Evolutionary conservation across 2,113 vertebrate species (phyloP), one percentile per base, ranked within the genome.

Genomic region (Machaerirhynchus nigripectus): DNA sequence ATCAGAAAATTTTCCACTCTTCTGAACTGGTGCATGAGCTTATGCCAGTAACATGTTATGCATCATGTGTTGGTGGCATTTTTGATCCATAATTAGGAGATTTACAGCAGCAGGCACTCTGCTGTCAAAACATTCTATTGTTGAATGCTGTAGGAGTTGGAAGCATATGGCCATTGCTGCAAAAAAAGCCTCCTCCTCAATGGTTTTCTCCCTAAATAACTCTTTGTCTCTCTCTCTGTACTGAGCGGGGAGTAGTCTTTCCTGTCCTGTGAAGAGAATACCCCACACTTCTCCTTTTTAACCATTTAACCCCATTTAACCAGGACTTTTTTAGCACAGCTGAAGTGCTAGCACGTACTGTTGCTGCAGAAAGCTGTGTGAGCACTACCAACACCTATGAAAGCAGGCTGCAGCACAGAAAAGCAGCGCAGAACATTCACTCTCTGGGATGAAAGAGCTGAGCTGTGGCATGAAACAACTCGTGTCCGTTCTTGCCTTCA

Each of bases 41-140:
- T 80, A 60, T 57, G 65, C n/a, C 44, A 44, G 61, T 71, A 87
- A 46, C 40, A 37, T 59, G 53, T 52, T 73, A 64, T 56, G 70
- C 55, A 84, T 70, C 60, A 15, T 33, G 18, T 69, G 50, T 44
- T 4, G 2, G 65, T 84, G 61, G 67, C 57, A 88, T 67, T 92
- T 90, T 79, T 75, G 40, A 76, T 60, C 61, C 31, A 5, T 69
- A 91, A 73, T 85, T 64, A 79, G 44, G 81, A 89, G 69, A 93
- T 68, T 64, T 76, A 55, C 30, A 77, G 68, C 6, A 5, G 61
- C 53, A 87, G 46, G 67, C 65, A 75, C 49, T 82, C 78, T 87
- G 53, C 82, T 93, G 63, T 83, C 82, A 90, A 90, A 87, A 95
- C n/a, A 88, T 47, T 53, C 53, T 88, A 13, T 37, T 86, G 79